Base-by-base conservation (phyloP, 2,888 invertebrate genomes). In the Lordiphosa andalusiaca region DNA sequence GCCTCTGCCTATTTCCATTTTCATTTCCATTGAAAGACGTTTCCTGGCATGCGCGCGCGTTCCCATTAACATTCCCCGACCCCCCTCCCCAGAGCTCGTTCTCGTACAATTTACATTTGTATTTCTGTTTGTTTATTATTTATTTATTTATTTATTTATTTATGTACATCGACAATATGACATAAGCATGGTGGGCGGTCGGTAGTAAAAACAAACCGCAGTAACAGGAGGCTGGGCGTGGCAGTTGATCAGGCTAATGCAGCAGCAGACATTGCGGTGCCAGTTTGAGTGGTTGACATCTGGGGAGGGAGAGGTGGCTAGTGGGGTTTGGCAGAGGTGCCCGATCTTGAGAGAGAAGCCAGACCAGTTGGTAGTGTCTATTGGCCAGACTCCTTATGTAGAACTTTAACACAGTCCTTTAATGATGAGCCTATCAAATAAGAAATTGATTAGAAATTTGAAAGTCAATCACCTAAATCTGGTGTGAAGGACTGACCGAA, bases 11-110 rank as follows among this genome's bases (percentile, higher is more conserved):
- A 69, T 71, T 82, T 62, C 61, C 71, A 82, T 83, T 78, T 68
- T 62, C 76, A 71, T 77, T 84, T 78, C 73, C 85, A 84, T 81
- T 73, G 85, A 78, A 78, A 78, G 84, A 78, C 78, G 68, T 78
- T 78, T 78, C 78, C 78, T 85, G 78, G 70, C 57, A 36, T 38
- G 46, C 30, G 41, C 54, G 23, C 38, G 53, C 52, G 48, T 52
- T 68, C 35, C 57, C 62, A 62, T 53, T 60, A 50, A 30, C n/a
- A 38, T 30, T 5, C 25, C 12, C 16, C 47, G 33, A 6, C 37
- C 35, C 13, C 46, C 47, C 33, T 6, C 37, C 35, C 13, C 46
- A 19, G 9, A n/a, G 16, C 9, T 1, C 25, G n/a, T 13, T n/a
- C 25, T 21, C n/a, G 33, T 39, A 38, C 40, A 40, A 39, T 49